These are phyloP conservation scores for Aelia acuminata DNA, from an alignment of 2,888 invertebrate species.

Conservation along the genomic window DNA sequence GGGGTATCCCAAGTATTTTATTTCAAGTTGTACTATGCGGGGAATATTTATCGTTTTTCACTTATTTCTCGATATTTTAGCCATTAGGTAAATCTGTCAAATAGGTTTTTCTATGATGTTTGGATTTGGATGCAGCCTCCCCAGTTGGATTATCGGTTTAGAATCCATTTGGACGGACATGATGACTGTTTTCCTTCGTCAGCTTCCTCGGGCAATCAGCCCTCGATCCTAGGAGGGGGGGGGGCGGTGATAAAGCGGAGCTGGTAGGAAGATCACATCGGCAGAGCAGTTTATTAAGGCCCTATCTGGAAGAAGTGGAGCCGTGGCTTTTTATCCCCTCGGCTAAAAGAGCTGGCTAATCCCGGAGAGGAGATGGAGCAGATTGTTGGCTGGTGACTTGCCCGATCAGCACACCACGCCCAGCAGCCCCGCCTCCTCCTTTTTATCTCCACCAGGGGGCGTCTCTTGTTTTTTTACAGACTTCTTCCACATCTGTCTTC, in stretches of 20 bases:
- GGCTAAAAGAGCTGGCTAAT: not conserved
- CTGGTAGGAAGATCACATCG: not conserved
- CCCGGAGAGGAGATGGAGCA: slow-evolving; percentile 2
- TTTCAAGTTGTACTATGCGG: too few species aligned
- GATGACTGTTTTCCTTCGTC: not conserved
- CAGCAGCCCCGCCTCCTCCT: slow-evolving; percentile 5
- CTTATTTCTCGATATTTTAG: too few species aligned
- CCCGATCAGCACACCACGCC: slow-evolving; percentile 51
- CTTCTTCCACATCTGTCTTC: slow-evolving; percentile 38
- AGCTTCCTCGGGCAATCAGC: not conserved
- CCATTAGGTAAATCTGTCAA: too few species aligned
- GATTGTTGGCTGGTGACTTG: slow-evolving; percentile 30
- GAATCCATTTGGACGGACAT: not conserved
- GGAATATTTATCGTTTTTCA: too few species aligned
- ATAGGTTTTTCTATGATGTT: too few species aligned
- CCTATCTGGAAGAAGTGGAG: slow-evolving; percentile 37
- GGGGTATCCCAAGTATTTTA: too few species aligned
- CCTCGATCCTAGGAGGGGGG: not conserved
- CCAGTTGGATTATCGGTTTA: not conserved
- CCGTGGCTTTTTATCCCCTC: not conserved
- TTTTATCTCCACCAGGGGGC: slow-evolving; percentile 39
- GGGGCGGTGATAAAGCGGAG: slow-evolving; percentile 18
- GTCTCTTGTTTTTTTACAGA: not conserved
- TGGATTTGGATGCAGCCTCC: not conserved
- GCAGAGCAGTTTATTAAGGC: slow-evolving; percentile 30